phyloP scores from a whole-genome alignment of 2,113 vertebrate species.

The Prunella fulvescens region DNA sequence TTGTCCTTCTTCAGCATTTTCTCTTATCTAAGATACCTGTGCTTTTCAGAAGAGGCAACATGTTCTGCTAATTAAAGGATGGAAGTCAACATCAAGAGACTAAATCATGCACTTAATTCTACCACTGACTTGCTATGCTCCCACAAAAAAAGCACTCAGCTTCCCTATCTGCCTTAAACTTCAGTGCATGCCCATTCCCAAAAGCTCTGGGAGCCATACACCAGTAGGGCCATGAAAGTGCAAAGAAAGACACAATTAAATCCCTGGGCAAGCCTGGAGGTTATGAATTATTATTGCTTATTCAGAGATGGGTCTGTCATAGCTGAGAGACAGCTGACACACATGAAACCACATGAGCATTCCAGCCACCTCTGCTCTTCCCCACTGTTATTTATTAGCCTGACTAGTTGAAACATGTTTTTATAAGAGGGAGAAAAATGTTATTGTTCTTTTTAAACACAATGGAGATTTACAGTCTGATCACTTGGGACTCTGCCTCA shows the following conservation, averaged over 20 bases:
- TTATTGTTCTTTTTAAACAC: constrained; percentile 11
- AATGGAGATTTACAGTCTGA: neutral
- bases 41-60: neutral
- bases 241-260: neutral
- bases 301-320: neutral
- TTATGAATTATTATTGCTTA: neutral
- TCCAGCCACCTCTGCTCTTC: neutral
- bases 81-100: neutral
- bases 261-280: neutral
- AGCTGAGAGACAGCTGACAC: neutral
- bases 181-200: neutral
- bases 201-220: neutral
- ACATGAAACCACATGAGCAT: neutral
- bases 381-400: neutral
- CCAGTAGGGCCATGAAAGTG: neutral
- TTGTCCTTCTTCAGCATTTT: constrained; percentile 2
- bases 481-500: neutral
- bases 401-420: neutral
- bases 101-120: neutral
- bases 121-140: neutral
- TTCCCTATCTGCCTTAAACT: neutral
- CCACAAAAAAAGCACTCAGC: neutral
- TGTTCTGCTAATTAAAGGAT: neutral
- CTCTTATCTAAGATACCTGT: neutral
- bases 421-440: neutral